Evolutionary conservation across 1,140 invertebrate genomes (phyloP), one percentile per base, ranked within the genome.

Genomic region (Drosophila fuyamai): DNA sequence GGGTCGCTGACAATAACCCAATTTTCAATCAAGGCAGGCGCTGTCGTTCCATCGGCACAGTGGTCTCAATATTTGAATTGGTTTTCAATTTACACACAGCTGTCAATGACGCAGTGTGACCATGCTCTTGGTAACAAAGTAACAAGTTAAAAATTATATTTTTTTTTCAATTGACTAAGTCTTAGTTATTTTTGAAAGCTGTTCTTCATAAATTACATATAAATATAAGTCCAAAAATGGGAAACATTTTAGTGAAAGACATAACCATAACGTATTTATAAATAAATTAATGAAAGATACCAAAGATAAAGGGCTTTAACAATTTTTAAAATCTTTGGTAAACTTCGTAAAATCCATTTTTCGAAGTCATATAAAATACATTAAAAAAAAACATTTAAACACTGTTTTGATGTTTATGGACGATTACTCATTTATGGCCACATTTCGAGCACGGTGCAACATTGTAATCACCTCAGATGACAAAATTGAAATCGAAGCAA

Each of bases 1-100:
- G 61, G 54, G 77, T 62, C 57, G 66, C 68, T 89, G 84, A 90
- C 85, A 89, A 89, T 89, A 89, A 89, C 84, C 84, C 77, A 89
- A 89, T 89, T 89, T 90, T 89, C 66, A 73, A 83, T 80, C 78
- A 86, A 86, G 47, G 72, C 71, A 75, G 61, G 62, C 71, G 58
- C 57, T 46, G 67, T 32, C 67, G 41, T 50, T 67, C 14, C 46
- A 48, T 36, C 43, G 66, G 35, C 29, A 72, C 67, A 36, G 67
- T 71, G 67, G 43, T 48, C 41, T 4, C n/a, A 0, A 7, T 16
- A 48, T 35, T 29, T 44, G 0, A 29, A 27, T 8, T 12, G 12
- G 10, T n/a, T 48, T 27, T 7, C 18, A 29, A 29, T 23, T 23
- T 23, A 23, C 23, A 23, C 3, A 23, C 23, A 23, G 23, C 23